phyloP scores from a whole-genome alignment of 2,797 vertebrate genomes.

The Chloroceryle amazona region DNA sequence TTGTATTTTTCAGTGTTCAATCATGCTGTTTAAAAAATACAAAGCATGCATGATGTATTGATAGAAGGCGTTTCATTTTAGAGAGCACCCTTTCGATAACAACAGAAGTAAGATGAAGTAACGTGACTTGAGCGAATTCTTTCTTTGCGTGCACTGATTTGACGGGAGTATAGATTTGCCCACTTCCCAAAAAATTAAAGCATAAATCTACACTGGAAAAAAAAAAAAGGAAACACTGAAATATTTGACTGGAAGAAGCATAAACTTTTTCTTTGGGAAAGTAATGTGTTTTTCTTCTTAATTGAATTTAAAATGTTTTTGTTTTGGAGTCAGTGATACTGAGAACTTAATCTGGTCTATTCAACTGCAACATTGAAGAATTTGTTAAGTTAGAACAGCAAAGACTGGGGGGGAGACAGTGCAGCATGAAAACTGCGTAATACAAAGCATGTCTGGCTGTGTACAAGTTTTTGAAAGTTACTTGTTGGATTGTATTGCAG shows the following conservation, averaged over 20 bases:
- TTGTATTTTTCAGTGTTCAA: neutral
- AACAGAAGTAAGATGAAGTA: neutral
- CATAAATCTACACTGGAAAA: neutral
- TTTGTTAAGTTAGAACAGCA: neutral
- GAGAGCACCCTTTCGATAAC: neutral
- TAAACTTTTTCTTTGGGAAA: neutral
- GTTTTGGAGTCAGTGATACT: neutral
- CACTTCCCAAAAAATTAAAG: neutral
- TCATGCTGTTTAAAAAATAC: neutral
- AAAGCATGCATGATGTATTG: neutral
- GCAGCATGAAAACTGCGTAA: neutral
- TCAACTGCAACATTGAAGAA: neutral
- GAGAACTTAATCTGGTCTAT: neutral
- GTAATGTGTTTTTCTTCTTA: neutral
- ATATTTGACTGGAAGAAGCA: neutral
- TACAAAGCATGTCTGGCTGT: neutral
- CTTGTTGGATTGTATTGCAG: neutral
- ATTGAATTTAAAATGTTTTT: neutral
- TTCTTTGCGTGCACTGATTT: neutral
- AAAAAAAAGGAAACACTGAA: neutral
- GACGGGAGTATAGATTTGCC: neutral
- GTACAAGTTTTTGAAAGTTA: constrained; percentile 23
- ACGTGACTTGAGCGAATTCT: neutral
- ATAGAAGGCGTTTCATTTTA: neutral
- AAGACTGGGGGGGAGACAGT: neutral